phyloP scores from a whole-genome alignment of 1,140 invertebrate genomes.

The Drosophila kohkoa region DNA sequence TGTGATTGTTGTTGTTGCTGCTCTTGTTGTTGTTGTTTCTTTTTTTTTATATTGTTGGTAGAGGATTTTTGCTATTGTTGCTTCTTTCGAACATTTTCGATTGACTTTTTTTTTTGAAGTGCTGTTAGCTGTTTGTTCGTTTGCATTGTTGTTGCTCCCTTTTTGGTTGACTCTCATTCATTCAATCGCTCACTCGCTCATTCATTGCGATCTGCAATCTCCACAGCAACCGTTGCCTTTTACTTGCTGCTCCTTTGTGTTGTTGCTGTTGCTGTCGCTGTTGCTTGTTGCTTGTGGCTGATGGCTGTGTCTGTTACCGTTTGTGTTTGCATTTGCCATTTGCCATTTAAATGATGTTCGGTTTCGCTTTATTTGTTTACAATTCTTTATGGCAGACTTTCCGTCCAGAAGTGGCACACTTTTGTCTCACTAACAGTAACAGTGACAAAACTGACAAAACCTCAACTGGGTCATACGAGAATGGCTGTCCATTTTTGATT shows the following conservation, averaged over 20 bases:
- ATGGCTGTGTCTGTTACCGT: not conserved
- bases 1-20: conserved; percentile 33
- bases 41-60: not conserved
- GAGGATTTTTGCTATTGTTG: conserved; percentile 60
- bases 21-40: conserved; percentile 32
- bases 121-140: conserved; percentile 55
- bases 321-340: conserved; percentile 47
- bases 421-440: conserved; percentile 30
- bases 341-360: conserved; percentile 68
- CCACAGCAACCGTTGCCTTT: conserved; percentile 37
- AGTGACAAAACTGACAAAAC: conserved; percentile 45
- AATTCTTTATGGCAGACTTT: conserved; percentile 74
- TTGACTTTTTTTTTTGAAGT: conserved; percentile 56
- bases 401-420: conserved; percentile 37
- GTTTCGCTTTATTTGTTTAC: conserved; percentile 60
- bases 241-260: conserved; percentile 49
- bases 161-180: conserved; percentile 34
- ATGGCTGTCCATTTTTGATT: conserved; percentile 29
- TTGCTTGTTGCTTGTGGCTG: not conserved
- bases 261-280: conserved; percentile 13
- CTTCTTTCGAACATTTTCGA: conserved; percentile 63
- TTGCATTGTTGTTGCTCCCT: conserved; percentile 46
- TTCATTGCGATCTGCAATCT: conserved; percentile 46
- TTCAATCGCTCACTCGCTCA: conserved; percentile 39
- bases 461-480: conserved; percentile 54